Conservation (phyloP, 2,888 invertebrate species). For the Catocala nupta region DNA sequence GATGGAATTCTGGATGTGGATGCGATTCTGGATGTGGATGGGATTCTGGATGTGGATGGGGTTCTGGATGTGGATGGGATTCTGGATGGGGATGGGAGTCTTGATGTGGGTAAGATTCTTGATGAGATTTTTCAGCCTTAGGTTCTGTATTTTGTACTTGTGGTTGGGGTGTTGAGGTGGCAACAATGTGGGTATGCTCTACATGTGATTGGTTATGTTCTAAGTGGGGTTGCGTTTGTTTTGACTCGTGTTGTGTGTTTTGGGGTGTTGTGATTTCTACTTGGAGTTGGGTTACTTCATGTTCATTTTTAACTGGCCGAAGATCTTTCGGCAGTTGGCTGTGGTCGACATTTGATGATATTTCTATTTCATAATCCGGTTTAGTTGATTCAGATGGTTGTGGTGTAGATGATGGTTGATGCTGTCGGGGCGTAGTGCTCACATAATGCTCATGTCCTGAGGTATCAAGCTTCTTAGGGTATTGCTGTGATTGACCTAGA, state of each 20-base stretch:
- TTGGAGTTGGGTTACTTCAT: constrained; percentile 8
- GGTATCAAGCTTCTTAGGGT: not conserved
- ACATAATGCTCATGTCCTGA: not conserved
- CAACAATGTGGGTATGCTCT: not conserved
- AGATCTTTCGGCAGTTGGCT: constrained; percentile 24
- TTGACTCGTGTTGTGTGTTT: not conserved
- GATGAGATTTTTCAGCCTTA: not conserved
- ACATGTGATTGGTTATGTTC: not conserved
- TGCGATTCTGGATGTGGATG: no score
- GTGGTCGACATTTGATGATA: constrained; percentile 16
- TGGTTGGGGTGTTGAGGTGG: not conserved
- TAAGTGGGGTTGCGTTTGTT: no score
- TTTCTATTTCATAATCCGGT: constrained; percentile 28
- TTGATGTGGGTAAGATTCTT: not conserved
- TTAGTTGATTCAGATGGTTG: constrained; percentile 1
- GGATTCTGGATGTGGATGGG: no score
- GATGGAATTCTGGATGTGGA: not conserved
- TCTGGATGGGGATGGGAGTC: no score
- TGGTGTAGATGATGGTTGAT: constrained; percentile 12
- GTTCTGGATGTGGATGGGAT: no score
- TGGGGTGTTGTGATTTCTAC: constrained; percentile 3
- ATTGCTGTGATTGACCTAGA: not conserved
- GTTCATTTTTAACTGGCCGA: constrained; percentile 11
- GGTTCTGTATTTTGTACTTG: constrained; percentile 1
- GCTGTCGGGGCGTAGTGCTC: not conserved